phyloP scores from a whole-genome alignment of 2,797 vertebrate genomes.

The Nannoperca australis region DNA sequence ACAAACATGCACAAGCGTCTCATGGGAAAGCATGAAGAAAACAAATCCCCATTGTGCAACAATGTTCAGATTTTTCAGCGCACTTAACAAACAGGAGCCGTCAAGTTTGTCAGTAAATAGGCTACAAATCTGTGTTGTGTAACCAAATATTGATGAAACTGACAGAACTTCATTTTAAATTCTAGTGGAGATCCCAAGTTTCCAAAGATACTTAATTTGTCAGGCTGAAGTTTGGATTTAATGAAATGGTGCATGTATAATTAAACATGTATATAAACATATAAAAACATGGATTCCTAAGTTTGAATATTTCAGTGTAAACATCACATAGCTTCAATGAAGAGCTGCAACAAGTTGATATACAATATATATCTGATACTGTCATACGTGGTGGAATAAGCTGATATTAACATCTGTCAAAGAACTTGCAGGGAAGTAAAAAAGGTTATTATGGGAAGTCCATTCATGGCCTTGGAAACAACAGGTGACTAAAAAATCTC shows the following conservation, averaged over 20 bases:
- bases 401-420: not conserved
- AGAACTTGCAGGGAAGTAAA: not conserved
- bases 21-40: slow-evolving; percentile 9
- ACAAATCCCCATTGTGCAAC: not conserved
- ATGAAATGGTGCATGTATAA: too few relatives aligned
- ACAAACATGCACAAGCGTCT: not conserved
- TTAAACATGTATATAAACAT: too few relatives aligned
- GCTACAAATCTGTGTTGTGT: too few relatives aligned
- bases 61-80: too few relatives aligned
- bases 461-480: not conserved
- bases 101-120: too few relatives aligned
- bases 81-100: too few relatives aligned
- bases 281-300: too few relatives aligned
- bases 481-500: not conserved
- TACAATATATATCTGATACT: not conserved
- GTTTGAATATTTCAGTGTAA: too few relatives aligned
- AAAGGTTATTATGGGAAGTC: not conserved
- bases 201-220: not conserved
- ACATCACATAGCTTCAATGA: too few relatives aligned
- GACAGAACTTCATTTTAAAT: not conserved
- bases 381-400: not conserved
- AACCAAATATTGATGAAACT: too few relatives aligned
- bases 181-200: not conserved
- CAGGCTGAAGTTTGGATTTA: too few relatives aligned
- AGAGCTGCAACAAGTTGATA: not conserved